Evolutionary conservation across 1,140 invertebrate genomes (phyloP).

Genomic region (Drosophila pandora): DNA sequence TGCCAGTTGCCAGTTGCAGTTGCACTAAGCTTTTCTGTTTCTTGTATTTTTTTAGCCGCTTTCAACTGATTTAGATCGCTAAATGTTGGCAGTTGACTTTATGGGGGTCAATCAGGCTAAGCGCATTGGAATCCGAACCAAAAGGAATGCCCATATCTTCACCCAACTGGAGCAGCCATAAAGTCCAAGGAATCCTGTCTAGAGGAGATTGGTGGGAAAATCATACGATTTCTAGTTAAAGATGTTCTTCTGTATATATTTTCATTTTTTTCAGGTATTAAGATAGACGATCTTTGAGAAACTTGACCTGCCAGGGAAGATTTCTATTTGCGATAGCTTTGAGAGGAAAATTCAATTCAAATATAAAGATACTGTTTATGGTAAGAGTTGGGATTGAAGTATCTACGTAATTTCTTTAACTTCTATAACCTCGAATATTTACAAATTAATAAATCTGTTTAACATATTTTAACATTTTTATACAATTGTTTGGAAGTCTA

Average conservation of each 20-base stretch:
- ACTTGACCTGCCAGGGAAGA: conserved; percentile 29
- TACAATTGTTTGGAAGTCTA: neutral
- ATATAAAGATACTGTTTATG: neutral
- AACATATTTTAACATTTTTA: neutral
- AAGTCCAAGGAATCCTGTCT: conserved; percentile 13
- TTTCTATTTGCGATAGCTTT: conserved; percentile 28
- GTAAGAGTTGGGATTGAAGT: neutral
- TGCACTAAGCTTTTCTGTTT: conserved; percentile 4
- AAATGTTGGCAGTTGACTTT: conserved; percentile 72
- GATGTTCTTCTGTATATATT: conserved; percentile 17
- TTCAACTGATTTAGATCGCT: conserved; percentile 67
- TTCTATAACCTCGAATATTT: neutral
- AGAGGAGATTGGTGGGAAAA: conserved; percentile 2
- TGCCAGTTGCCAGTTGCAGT: conserved; percentile 39
- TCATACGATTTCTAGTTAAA: conserved; percentile 26
- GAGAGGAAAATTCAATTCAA: neutral
- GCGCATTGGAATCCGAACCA: neutral
- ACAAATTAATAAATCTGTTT: neutral
- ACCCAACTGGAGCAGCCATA: conserved; percentile 34
- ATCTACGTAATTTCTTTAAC: neutral
- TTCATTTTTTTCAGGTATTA: neutral
- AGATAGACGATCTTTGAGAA: conserved; percentile 14
- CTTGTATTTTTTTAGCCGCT: conserved; percentile 14
- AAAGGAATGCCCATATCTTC: conserved; percentile 22
- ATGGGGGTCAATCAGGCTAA: conserved; percentile 76